Percentiles rank a stretch among this genome's conserved stretches.
These are phyloP conservation scores for Ooceraea biroi DNA, from an alignment of 1,140 invertebrate genomes.

Conservation along the genomic window DNA sequence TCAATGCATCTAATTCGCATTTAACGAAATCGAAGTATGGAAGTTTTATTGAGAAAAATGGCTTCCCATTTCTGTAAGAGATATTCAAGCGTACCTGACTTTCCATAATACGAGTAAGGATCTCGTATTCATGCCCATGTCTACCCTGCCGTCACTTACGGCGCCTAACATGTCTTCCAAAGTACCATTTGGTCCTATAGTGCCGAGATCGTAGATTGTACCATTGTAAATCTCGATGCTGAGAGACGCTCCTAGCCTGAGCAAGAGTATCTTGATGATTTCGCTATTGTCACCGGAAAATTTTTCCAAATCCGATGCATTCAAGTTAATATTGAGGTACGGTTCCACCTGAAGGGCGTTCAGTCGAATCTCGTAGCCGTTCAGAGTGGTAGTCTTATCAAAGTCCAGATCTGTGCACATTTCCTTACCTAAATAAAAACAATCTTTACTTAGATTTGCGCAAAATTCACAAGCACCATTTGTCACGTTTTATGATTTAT, in stretches of 20 bases:
- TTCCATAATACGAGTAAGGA: slow-evolving; percentile 50
- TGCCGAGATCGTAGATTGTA: slow-evolving; percentile 43
- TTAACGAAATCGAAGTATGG: background rate
- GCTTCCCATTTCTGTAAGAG: background rate
- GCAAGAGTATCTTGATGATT: slow-evolving; percentile 56
- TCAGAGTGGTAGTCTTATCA: slow-evolving; percentile 51
- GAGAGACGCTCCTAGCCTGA: slow-evolving; percentile 43
- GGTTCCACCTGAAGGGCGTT: slow-evolving; percentile 52
- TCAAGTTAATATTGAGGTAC: slow-evolving; percentile 16
- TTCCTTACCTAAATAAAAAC: background rate
- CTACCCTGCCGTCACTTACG: slow-evolving; percentile 47
- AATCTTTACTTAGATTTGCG: background rate
- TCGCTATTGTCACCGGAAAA: slow-evolving; percentile 66
- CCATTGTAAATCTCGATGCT: slow-evolving; percentile 11
- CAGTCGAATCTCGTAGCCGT: slow-evolving; percentile 59
- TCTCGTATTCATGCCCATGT: slow-evolving; percentile 69
- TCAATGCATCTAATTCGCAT: background rate
- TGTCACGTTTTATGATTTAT: slow-evolving; percentile 4
- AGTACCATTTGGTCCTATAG: slow-evolving; percentile 43
- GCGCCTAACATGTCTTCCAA: slow-evolving; percentile 56
- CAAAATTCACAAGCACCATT: background rate
- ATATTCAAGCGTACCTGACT: slow-evolving; percentile 25
- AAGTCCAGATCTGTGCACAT: slow-evolving; percentile 61
- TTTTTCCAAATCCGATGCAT: background rate
- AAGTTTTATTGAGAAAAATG: background rate